Base-by-base conservation (phyloP, 1,140 invertebrate species). In the Diabrotica virgifera region DNA sequence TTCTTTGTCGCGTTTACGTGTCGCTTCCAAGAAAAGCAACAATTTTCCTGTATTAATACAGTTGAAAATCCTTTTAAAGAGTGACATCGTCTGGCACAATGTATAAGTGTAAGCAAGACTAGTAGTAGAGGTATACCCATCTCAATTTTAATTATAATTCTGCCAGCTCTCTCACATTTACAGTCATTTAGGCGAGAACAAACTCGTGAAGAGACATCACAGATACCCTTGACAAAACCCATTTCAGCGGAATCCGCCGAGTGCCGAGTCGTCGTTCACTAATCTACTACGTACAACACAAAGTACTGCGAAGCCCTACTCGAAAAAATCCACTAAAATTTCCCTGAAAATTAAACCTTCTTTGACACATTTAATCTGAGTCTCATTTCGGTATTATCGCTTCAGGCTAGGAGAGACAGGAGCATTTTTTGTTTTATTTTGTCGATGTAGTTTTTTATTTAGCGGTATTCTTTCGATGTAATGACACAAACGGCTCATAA, bases 341-440 rank as follows among this genome's bases (percentile, higher is more conserved):
- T 75, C 73, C 69, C 74, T 76, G 73, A 68, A 76, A 76, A 76
- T 76, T 76, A 75, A 76, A 76, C 73, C 72, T 71, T 70, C 72
- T 76, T 75, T 74, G 63, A 59, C 63, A 64, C 63, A 64, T 64
- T 64, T 64, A 64, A 64, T 64, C 63, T 64, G 55, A 64, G 50
- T 59, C 63, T 38, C 63, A 11, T 24, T 46, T 13, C 35, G 55
- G 46, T 13, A 64, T 64, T 64, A 59, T 64, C 50, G 57, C 57
- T 59, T 37, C 12, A 5, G 11, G 12, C 5, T 12, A 52, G 51
- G 52, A 35, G 40, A 8, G 40, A 46, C n/a, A 46, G 40, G n/a
- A 46, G 40, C 40, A 24, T 24, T 24, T 24, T 24, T 24, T 24
- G 24, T 24, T 24, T 24, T 24, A 24, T 24, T 24, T 24, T 24